Evolutionary conservation across 1,140 invertebrate genomes (phyloP), one percentile per base, ranked within the genome.

Genomic region (Bombus breviceps): DNA sequence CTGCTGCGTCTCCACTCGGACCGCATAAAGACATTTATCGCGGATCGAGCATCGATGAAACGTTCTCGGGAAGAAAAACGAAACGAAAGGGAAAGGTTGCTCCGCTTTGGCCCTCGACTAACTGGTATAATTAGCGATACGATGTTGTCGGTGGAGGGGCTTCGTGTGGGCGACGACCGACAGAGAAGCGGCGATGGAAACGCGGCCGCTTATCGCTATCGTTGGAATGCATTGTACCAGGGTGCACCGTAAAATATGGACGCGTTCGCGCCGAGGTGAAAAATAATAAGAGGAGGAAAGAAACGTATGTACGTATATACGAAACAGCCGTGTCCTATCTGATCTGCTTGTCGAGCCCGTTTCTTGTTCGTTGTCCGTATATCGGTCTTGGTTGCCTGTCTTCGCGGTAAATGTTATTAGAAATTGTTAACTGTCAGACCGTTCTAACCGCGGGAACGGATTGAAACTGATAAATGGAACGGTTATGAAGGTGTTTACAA

Each of bases 1-100:
- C 37, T 78, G 85, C 41, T 72, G 83, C 88, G 83, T 85, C 83
- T 75, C 80, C 83, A 85, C 53, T 28, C 86, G 86, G 88, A 78
- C 87, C 86, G 91, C 89, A 91, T 90, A 83, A 91, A 91, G 85
- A 90, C 91, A 85, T 92, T 92, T 92, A 92, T 92, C 91, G 90
- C 75, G 87, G 83, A 89, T 87, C 83, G 83, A 64, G 71, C 75
- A 84, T 88, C 86, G 89, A 88, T 89, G 90, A 87, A 64, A 28
- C 22, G 59, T 62, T 62, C 8, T 8, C 25, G 43, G 22, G 18
- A 34, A 22, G 22, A 28, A 15, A 22, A 32, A 41, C 6, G 32
- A 66, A 62, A 77, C 28, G 22, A 57, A 9, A 9, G 18, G 41
- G 25, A 71, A 28, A 57, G 68, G 8, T 10, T 9, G 5, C 39